Evolutionary conservation across 2,888 invertebrate genomes (phyloP), one percentile per base, ranked within the genome.

Genomic region (Eristalinus aeneus): DNA sequence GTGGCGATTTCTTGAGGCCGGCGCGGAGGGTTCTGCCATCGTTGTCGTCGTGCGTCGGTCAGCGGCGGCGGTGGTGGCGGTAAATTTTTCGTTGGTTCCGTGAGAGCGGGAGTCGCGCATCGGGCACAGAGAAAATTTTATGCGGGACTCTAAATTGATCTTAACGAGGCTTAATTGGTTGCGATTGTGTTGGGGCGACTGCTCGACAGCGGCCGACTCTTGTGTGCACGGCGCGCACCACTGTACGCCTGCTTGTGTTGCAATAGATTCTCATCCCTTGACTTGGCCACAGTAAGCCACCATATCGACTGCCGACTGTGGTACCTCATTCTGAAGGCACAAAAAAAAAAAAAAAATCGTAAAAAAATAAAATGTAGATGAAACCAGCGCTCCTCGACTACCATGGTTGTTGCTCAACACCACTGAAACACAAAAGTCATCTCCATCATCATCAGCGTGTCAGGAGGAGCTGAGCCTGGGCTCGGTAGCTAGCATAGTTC

Each of bases 131-230:
- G 81, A 71, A 86, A 64, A 91, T 91, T 91, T 90, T 91, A 93
- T 93, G 93, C 92, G 92, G 93, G 93, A 92, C 90, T 92, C 90
- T 93, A 92, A 93, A 93, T 93, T 93, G 92, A 92, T 92, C 91
- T 93, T 93, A 93, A 93, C 91, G 91, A 93, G 91, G 91, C 92
- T 93, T 92, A 93, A 93, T 93, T 93, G 92, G 89, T 88, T 89
- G 92, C 89, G 54, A 79, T 74, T 89, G 93, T 93, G 89, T 91
- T 90, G 88, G 92, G 91, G 46, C 46, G 88, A 75, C 72, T 87
- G 46, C 56, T 56, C 80, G 73, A 88, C 86, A 84, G 82, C 88
- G 88, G 88, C 75, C 64, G 64, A 39, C 69, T 23, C 54, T 69
- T 27, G 10, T 76, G 46, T 46, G 16, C 46, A 46, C 16, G 46